Percentiles rank a stretch among this genome's conserved stretches.
Evolutionary conservation across 2,888 invertebrate species (phyloP).

Genomic region (Agrotis puta): DNA sequence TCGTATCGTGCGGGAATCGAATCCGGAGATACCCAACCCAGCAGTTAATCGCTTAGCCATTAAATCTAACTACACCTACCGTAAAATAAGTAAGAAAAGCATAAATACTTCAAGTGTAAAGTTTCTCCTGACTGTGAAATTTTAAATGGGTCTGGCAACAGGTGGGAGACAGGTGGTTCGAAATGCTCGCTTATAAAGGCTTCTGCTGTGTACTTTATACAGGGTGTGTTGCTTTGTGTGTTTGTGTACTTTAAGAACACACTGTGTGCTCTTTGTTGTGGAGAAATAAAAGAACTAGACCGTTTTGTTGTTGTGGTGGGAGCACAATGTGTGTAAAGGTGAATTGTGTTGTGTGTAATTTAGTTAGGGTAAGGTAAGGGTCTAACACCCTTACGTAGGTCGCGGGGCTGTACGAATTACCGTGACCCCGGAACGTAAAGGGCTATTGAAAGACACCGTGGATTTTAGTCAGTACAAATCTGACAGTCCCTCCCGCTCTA

Average conservation of each 20-base stretch:
- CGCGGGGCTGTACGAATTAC: too few species aligned
- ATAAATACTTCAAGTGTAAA: conserved; percentile 35
- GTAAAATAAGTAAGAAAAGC: conserved; percentile 34
- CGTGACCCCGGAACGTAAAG: too few species aligned
- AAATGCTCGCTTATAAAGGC: conserved; percentile 42
- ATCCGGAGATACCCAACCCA: too few species aligned
- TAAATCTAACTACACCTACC: not conserved
- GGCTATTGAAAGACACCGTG: too few species aligned
- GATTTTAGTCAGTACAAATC: too few species aligned
- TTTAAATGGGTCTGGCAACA: conserved; percentile 61
- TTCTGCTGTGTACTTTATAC: conserved; percentile 35
- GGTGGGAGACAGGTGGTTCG: conserved; percentile 61
- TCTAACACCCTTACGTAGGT: too few species aligned
- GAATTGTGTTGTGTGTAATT: not conserved
- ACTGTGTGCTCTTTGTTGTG: conserved; percentile 27
- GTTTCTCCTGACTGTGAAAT: conserved; percentile 39
- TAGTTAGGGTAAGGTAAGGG: too few species aligned
- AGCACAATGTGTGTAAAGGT: not conserved
- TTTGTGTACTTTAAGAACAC: conserved; percentile 45
- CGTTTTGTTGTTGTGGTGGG: not conserved
- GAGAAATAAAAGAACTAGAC: conserved; percentile 24
- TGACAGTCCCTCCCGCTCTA: too few species aligned
- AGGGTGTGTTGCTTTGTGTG: conserved; percentile 34
- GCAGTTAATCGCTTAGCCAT: too few species aligned
- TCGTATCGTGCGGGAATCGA: too few species aligned